Evolutionary conservation across 2,797 vertebrate genomes (phyloP), one percentile per base, ranked within the genome.

Genomic region (Gymnoscopelus microlampas): DNA sequence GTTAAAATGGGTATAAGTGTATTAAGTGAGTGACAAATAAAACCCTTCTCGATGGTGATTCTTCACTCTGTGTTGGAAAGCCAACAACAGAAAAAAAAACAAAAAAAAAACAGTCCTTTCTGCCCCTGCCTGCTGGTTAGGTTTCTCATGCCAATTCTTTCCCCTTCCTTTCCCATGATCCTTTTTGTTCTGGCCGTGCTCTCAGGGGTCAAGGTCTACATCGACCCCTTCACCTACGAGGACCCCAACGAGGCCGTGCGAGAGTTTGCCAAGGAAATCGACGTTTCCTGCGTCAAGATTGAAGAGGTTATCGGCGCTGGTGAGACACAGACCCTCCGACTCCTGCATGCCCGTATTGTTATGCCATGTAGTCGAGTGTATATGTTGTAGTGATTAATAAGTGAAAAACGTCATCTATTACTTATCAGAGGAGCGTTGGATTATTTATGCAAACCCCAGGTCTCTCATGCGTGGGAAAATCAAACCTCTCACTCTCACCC

Each of bases 291-390:
- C 23, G 96, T 98, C 77, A 97, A 97, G 88, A 98, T 98, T n/a
- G 96, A 98, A 83, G 96, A 98, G 88, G 96, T 98, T 85, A 98
- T 98, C 14, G 96, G 96, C 0, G 96, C 96, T 66, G 96, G 96
- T 97, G 80, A 88, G 93, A 60, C 65, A 24, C 32, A n/a, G 24
- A 54, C 4, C 19, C 12, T 83, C 81, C 81, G 86, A 87, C 83
- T 82, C 88, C 87, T 29, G 19, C 73, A 79, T 78, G 81, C 85
- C 73, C 2, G 66, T 57, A 24, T 48, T 64, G 55, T 80, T 61
- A 48, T 8, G 59, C 68, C 68, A 71, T 19, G 13, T 69, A 75
- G 82, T 79, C 44, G 32, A 53, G 62, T 49, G 61, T 53, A 39
- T 60, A 50, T 73, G 53, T 74, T 66, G 26, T 47, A 15, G 26